Base-by-base conservation (phyloP, 2,797 vertebrate genomes). In the Pangasius krempfi region DNA sequence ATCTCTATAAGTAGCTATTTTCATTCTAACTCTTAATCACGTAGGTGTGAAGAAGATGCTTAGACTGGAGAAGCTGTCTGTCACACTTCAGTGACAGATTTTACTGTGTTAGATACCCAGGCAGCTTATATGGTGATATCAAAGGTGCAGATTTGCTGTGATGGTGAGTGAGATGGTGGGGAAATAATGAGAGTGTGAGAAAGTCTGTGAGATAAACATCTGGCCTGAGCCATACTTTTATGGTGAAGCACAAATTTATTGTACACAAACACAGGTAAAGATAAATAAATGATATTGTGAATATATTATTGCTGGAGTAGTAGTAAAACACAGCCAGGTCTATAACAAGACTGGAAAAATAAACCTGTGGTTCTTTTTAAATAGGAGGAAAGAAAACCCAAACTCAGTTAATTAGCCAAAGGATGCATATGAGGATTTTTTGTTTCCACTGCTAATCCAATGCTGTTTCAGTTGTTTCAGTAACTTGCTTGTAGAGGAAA, bases 71-170 rank as follows among this genome's bases (percentile, higher is more conserved):
- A 84, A 66, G 27, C 62, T 84, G 82, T 68, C 82, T 84, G 82
- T 84, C 82, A 84, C 82, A 84, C 82, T 84, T 84, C 44, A 84
- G 82, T 33, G 62, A 68, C 40, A 66, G 44, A 47, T 66, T 84
- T 84, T 30, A 84, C 82, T 84, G 82, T 66, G 60, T 50, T 84
- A 52, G 0, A 30, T 62, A 84, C 44, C 13, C 58, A 68, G 82
- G 33, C 44, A 68, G 81, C 14, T 66, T 66, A 8, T 50, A 68
- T 44, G 37, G 0, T 84, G 62, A 68, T 68, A 66, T 84, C 27
- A 84, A 84, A 52, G 62, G 27, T 30, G 62, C 60, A 84, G 62
- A 68, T 84, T 66, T 66, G 14, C 44, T 66, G 44, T 84, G 60
- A 66, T 50, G 40, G 81, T 66, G 50, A 66, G 60, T 84, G 82